Percentiles rank a stretch among this genome's conserved stretches.
Conservation (phyloP, 2,113 vertebrate species). For the Oryzias celebensis region DNA sequence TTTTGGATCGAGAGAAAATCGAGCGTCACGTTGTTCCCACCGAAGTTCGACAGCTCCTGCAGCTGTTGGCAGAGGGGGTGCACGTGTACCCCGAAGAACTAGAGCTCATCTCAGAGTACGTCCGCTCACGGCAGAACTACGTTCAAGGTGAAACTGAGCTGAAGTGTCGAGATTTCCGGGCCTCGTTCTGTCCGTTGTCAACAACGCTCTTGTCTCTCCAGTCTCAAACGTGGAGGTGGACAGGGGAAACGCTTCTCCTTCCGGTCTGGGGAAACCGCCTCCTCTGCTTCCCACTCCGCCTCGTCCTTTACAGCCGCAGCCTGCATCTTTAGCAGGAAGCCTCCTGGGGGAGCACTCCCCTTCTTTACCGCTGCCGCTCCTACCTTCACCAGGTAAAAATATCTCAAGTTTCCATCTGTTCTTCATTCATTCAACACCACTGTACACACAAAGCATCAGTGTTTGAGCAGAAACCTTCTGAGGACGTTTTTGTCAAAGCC, state of each 20-base stretch:
- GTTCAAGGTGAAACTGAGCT: conserved; percentile 63
- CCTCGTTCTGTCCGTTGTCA: neutral
- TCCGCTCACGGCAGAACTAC: conserved; percentile 70
- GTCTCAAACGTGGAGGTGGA: conserved; percentile 45
- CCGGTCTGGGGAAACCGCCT: conserved; percentile 66
- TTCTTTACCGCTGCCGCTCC: conserved; percentile 43
- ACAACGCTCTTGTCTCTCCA: conserved; percentile 6
- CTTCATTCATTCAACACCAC: too few relatives aligned
- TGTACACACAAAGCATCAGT: too few relatives aligned
- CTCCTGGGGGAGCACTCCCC: conserved; percentile 37
- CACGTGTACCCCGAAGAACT: conserved; percentile 73
- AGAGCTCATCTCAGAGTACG: conserved; percentile 65
- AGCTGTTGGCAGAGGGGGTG: conserved; percentile 75
- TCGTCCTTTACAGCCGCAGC: conserved; percentile 31
- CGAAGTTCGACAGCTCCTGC: conserved; percentile 67
- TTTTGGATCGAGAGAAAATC: conserved; percentile 67
- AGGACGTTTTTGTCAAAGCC: too few relatives aligned
- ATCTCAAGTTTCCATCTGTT: neutral
- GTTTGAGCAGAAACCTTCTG: too few relatives aligned
- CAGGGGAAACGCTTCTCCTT: conserved; percentile 48
- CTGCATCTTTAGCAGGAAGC: conserved; percentile 26
- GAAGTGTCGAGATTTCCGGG: neutral
- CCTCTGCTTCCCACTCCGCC: conserved; percentile 74
- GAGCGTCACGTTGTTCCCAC: conserved; percentile 69
- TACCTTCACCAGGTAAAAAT: conserved; percentile 72